Conservation (phyloP, 2,113 vertebrate genomes). For the Paradoxurus hermaphroditus region DNA sequence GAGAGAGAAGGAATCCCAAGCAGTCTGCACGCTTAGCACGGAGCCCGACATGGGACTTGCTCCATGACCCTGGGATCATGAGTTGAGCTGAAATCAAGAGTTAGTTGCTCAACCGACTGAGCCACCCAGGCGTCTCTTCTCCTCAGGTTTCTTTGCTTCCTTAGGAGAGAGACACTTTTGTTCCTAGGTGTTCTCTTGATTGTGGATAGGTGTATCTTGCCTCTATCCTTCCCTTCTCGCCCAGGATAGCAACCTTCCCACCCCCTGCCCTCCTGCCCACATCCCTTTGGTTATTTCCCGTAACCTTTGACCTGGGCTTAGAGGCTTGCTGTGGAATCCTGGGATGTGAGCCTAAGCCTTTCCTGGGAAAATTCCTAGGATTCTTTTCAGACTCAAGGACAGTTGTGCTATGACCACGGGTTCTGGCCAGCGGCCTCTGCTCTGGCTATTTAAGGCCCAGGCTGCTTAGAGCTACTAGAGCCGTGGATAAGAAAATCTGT, state of each 20-base stretch:
- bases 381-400: constrained; percentile 77
- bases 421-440: constrained; percentile 64
- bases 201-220: not conserved
- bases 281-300: constrained; percentile 57
- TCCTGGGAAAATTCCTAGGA: constrained; percentile 85
- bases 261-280: not conserved
- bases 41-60: too few species aligned
- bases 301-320: constrained; percentile 66
- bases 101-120: too few species aligned
- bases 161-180: not conserved
- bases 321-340: constrained; percentile 63
- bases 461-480: not conserved
- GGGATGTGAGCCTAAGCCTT: constrained; percentile 73
- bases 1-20: too few species aligned
- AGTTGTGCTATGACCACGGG: constrained; percentile 43
- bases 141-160: not conserved
- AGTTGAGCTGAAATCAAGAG: too few species aligned
- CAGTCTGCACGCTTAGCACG: too few species aligned
- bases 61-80: too few species aligned
- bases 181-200: not conserved
- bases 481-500: not conserved
- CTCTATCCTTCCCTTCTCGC: not conserved
- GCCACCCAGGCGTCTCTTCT: not conserved
- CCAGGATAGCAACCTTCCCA: not conserved
- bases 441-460: constrained; percentile 64